Conservation (phyloP, 1,140 invertebrate species). For the Parapsyche elsis region DNA sequence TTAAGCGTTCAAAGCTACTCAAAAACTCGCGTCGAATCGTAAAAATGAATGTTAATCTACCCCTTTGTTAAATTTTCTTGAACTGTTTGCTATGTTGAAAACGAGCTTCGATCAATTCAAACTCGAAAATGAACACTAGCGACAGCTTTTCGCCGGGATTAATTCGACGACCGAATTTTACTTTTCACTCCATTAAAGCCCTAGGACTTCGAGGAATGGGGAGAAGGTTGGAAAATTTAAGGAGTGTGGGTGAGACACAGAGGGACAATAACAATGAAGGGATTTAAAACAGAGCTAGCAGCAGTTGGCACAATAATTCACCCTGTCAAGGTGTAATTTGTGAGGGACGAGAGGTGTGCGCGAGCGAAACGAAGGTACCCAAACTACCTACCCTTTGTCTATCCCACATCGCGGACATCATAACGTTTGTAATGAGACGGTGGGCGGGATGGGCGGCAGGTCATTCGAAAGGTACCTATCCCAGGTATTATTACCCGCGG, state of each 20-base stretch:
- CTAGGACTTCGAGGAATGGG: too few relatives aligned
- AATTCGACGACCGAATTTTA: too few relatives aligned
- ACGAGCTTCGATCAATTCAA: too few relatives aligned
- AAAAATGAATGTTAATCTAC: too few relatives aligned
- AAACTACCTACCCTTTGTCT: neutral
- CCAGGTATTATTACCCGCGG: neutral
- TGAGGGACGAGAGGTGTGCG: conserved; percentile 7
- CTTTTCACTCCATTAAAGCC: too few relatives aligned
- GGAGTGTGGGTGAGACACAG: neutral
- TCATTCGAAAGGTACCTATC: neutral
- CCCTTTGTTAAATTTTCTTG: too few relatives aligned
- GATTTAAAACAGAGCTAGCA: neutral
- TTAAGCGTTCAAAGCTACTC: too few relatives aligned
- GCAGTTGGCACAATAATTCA: conserved; percentile 11
- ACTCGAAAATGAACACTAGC: too few relatives aligned
- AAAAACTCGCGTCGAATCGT: too few relatives aligned
- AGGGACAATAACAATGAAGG: conserved; percentile 16
- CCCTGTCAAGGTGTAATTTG: conserved; percentile 30
- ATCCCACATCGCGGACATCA: neutral
- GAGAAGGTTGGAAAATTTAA: too few relatives aligned
- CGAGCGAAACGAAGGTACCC: neutral
- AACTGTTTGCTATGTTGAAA: too few relatives aligned
- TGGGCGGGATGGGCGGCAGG: neutral
- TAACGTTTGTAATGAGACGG: neutral
- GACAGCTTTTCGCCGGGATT: too few relatives aligned